Evolutionary conservation across 2,113 vertebrate genomes (phyloP).

Genomic region (Syngnathus scovelli): DNA sequence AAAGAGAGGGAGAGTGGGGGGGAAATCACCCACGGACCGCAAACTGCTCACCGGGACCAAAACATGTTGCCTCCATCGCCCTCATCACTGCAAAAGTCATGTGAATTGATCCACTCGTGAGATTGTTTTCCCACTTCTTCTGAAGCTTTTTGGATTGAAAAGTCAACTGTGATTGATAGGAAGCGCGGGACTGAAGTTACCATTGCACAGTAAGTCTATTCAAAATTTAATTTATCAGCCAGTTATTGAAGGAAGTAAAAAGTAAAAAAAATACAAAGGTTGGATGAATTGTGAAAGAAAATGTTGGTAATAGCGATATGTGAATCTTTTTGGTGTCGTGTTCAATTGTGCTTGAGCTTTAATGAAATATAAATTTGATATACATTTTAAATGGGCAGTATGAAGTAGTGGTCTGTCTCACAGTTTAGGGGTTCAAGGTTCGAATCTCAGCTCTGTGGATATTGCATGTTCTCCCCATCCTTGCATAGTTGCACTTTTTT

Average conservation of each 20-base stretch:
- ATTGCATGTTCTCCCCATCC: not conserved
- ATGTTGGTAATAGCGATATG: not conserved
- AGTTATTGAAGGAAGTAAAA: not conserved
- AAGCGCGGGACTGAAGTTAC: conserved; percentile 42
- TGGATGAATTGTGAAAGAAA: not conserved
- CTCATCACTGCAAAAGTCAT: conserved; percentile 35
- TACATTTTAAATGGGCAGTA: not conserved
- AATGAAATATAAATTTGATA: not conserved
- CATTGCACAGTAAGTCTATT: conserved; percentile 61
- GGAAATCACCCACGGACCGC: conserved; percentile 58
- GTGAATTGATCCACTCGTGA: conserved; percentile 40
- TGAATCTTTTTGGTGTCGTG: not conserved
- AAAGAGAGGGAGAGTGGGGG: conserved; percentile 11
- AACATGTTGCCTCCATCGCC: conserved; percentile 65
- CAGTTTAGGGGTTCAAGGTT: not conserved
- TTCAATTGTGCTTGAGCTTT: not conserved
- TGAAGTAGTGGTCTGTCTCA: not conserved
- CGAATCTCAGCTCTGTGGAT: not conserved
- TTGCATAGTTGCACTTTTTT: not conserved
- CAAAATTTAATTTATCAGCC: not conserved
- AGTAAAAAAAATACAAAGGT: not conserved
- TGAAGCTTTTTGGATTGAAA: conserved; percentile 25
- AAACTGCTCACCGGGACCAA: conserved; percentile 53
- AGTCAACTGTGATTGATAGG: conserved; percentile 27
- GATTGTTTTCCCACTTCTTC: conserved; percentile 48